phyloP scores from a whole-genome alignment of 2,888 invertebrate species.

The Epistrophella euchroma region DNA sequence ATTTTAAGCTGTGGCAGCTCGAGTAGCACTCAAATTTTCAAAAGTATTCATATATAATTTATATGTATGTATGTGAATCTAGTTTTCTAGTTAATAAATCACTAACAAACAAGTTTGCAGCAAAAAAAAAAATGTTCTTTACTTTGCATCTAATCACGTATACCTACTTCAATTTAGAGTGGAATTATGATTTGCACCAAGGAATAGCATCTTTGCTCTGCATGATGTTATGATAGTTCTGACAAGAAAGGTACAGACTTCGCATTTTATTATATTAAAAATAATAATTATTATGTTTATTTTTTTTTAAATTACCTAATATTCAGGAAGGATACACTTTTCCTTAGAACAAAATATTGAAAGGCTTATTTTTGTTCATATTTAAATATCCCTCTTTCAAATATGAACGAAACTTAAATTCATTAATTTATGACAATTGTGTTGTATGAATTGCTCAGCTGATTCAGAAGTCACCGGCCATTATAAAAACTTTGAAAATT shows the following conservation, averaged over 20 bases:
- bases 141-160: slow-evolving; percentile 18
- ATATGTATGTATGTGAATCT: background rate
- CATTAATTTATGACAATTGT: too few species aligned
- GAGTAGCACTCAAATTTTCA: slow-evolving; percentile 2
- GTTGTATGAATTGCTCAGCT: too few species aligned
- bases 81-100: slow-evolving; percentile 46
- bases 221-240: background rate
- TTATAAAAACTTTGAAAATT: too few species aligned
- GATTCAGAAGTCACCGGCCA: too few species aligned
- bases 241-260: background rate
- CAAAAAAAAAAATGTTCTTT: slow-evolving; percentile 20
- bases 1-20: slow-evolving; percentile 2
- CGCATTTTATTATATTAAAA: background rate
- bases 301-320: too few species aligned
- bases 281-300: too few species aligned
- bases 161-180: slow-evolving; percentile 1
- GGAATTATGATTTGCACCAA: too few species aligned
- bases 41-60: background rate
- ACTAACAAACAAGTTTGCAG: slow-evolving; percentile 36
- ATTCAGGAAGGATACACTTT: too few species aligned
- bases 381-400: too few species aligned
- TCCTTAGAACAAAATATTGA: too few species aligned
- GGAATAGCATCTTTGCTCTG: background rate
- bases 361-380: too few species aligned
- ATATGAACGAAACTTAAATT: too few species aligned